Evolutionary conservation across 1,140 invertebrate genomes (phyloP), one percentile per base, ranked within the genome.

Genomic region (Apis dorsata): DNA sequence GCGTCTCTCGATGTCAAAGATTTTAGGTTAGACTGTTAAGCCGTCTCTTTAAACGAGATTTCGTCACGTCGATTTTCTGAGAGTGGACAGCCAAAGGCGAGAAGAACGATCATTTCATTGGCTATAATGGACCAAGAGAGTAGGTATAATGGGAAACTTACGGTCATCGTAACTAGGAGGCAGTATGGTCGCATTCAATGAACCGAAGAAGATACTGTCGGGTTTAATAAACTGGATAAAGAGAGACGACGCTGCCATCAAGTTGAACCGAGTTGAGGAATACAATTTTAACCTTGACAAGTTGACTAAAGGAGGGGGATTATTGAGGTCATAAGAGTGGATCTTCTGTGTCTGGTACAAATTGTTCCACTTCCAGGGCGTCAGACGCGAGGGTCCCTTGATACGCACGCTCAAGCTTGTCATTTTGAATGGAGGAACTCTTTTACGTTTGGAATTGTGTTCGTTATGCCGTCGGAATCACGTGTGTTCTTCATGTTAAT

Each of bases 281-380:
- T 57, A 71, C 77, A 65, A 74, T 80, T 80, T 63, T 77, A 85
- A 83, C 75, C 81, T 85, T 85, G 84, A 79, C 81, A 60, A 57
- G 76, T 70, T 75, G 51, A 34, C 72, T 70, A 24, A 15, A 28
- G 69, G 65, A 63, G 78, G 79, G 72, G 83, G 73, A 82, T 82
- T 85, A 85, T 77, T 49, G 83, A 85, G 79, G 79, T 85, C 83
- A 82, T 71, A 80, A 85, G 83, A 75, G 83, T 72, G 65, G 70
- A 72, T 79, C 73, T 62, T 85, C 81, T 44, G 4, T 44, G 75
- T 85, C 81, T 74, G 75, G 28, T n/a, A 84, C 79, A 81, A 82
- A 82, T 82, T 81, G 71, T 84, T 84, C 71, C 79, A 84, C 71
- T 60, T 81, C 57, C 63, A 81, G 55, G 34, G 0, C 28, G 71